Conservation (phyloP, 2,113 vertebrate genomes). For the Barbus barbus region DNA sequence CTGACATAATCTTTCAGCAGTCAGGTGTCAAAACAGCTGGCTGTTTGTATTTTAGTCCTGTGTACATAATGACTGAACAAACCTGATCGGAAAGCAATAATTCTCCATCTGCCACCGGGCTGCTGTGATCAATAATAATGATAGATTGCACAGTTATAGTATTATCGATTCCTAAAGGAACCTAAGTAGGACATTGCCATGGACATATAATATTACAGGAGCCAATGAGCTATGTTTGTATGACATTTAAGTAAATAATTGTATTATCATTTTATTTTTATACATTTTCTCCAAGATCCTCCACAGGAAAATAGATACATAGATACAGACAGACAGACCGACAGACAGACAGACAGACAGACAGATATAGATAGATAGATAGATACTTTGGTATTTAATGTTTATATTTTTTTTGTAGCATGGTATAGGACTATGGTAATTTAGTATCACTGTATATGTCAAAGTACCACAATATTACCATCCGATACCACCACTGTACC, state of each 20-base stretch:
- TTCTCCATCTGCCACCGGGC: conserved; percentile 1
- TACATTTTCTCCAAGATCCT: not conserved
- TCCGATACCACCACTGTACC: not conserved
- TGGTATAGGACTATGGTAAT: too few species aligned
- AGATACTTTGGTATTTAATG: too few species aligned
- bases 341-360: too few species aligned
- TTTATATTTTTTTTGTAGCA: too few species aligned
- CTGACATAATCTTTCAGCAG: not conserved
- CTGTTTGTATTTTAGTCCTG: not conserved
- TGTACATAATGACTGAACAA: not conserved
- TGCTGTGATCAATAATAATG: conserved; percentile 27
- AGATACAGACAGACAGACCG: too few species aligned
- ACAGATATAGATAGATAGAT: too few species aligned
- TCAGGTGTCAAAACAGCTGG: conserved; percentile 20
- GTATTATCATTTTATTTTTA: not conserved
- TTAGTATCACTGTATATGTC: too few species aligned
- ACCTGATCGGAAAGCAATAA: not conserved
- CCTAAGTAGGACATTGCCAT: not conserved
- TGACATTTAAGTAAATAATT: not conserved
- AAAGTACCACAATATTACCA: too few species aligned
- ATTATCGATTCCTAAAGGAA: conserved; percentile 34
- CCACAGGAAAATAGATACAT: too few species aligned
- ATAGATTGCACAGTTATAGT: conserved; percentile 14
- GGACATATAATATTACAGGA: not conserved
- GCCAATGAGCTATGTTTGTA: not conserved